Conservation (phyloP, 1,140 invertebrate genomes). For the Leptinotarsa defecta region DNA sequence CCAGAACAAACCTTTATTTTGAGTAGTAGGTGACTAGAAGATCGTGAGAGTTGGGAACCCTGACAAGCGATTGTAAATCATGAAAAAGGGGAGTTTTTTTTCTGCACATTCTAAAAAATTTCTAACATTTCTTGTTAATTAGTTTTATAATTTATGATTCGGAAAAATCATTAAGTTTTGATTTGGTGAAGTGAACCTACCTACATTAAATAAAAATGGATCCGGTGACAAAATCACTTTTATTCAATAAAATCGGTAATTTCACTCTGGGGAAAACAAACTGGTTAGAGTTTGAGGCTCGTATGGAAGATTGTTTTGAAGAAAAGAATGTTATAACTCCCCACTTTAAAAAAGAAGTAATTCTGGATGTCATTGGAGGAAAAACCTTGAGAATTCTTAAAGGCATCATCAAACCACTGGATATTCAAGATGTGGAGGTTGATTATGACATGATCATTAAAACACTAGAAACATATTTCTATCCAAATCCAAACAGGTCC, state of each 20-base stretch:
- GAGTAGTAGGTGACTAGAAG: too few relatives aligned
- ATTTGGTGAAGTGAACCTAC: too few relatives aligned
- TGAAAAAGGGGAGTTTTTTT: too few relatives aligned
- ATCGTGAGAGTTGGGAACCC: too few relatives aligned
- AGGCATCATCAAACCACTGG: neutral
- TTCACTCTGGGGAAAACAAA: neutral
- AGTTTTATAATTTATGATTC: too few relatives aligned
- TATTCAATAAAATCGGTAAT: neutral
- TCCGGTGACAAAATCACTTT: too few relatives aligned
- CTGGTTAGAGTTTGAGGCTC: slow-evolving; percentile 3
- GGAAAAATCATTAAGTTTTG: too few relatives aligned
- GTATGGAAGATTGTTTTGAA: slow-evolving; percentile 13
- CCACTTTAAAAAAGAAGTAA: neutral
- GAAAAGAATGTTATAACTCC: neutral
- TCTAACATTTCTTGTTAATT: too few relatives aligned
- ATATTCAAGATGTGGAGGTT: neutral
- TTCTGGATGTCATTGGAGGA: neutral
- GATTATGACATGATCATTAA: neutral
- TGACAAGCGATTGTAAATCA: too few relatives aligned
- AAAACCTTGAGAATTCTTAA: neutral
- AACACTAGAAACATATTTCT: slow-evolving; percentile 1
- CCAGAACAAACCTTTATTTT: too few relatives aligned
- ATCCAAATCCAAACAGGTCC: neutral
- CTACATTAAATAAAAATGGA: too few relatives aligned
- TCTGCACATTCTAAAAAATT: too few relatives aligned